phyloP scores from a whole-genome alignment of 1,140 invertebrate genomes.

The Bicyclus anynana region DNA sequence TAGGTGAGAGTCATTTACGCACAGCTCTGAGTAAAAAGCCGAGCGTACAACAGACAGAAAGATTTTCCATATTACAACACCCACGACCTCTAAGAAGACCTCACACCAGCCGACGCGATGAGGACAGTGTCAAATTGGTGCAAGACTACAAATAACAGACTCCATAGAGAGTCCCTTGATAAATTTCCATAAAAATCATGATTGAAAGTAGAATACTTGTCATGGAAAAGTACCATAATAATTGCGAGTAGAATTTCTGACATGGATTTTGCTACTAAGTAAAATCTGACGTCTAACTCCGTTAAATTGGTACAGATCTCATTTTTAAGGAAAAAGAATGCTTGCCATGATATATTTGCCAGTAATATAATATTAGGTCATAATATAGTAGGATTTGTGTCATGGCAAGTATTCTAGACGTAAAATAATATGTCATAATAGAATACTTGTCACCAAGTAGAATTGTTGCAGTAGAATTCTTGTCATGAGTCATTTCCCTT shows the following conservation, averaged over 20 bases:
- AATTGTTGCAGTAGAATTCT: background rate
- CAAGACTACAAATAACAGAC: slow-evolving; percentile 61
- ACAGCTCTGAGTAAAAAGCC: slow-evolving; percentile 61
- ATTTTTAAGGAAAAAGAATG: background rate
- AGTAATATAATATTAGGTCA: no score
- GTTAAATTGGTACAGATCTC: no score
- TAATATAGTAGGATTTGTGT: no score
- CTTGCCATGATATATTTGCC: background rate
- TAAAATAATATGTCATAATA: background rate
- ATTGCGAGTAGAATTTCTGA: background rate
- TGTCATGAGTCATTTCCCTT: background rate
- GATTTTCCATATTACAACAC: slow-evolving; percentile 66
- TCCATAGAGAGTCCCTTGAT: background rate
- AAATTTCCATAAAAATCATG: background rate
- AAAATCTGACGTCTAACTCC: no score
- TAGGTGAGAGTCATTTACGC: slow-evolving; percentile 70
- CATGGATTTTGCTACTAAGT: background rate
- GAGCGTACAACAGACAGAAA: slow-evolving; percentile 41
- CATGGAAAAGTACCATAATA: background rate
- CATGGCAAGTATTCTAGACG: background rate
- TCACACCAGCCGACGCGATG: slow-evolving; percentile 37
- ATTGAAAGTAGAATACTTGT: background rate
- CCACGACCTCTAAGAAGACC: slow-evolving; percentile 57
- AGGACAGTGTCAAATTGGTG: slow-evolving; percentile 68
- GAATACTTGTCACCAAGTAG: background rate